Conservation (phyloP, 2,888 invertebrate genomes). For the Mallateleia sp. region DNA sequence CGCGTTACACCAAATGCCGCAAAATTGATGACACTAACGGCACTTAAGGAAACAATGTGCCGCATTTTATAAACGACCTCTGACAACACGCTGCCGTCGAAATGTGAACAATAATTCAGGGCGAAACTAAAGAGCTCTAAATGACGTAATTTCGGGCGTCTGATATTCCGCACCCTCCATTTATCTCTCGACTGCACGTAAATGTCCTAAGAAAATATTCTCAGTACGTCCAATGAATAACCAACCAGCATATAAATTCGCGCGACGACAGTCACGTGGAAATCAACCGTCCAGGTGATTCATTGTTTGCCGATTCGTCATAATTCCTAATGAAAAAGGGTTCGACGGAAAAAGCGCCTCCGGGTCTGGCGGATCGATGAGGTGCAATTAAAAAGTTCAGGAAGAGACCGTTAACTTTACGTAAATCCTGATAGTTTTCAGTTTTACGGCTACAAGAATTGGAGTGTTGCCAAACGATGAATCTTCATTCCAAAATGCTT, state of each 20-base stretch:
- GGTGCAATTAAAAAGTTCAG: constrained; percentile 70
- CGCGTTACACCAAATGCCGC: too few species aligned
- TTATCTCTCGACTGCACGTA: constrained; percentile 45
- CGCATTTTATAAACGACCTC: too few species aligned
- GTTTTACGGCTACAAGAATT: constrained; percentile 74
- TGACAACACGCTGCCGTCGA: too few species aligned
- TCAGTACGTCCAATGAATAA: constrained; percentile 56
- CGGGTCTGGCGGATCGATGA: constrained; percentile 60
- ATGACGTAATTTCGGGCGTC: constrained; percentile 51
- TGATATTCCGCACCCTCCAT: constrained; percentile 39
- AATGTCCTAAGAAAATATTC: constrained; percentile 64
- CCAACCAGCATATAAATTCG: constrained; percentile 47
- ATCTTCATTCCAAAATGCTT: constrained; percentile 76
- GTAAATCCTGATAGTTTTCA: constrained; percentile 78
- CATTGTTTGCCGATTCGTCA: constrained; percentile 34
- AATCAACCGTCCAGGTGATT: constrained; percentile 7
- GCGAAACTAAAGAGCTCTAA: constrained; percentile 17
- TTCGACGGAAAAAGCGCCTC: not conserved
- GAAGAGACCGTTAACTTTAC: constrained; percentile 76
- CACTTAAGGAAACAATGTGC: too few species aligned
- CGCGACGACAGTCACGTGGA: constrained; percentile 36
- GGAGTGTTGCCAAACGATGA: constrained; percentile 81
- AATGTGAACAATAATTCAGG: too few species aligned
- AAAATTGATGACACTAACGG: too few species aligned
- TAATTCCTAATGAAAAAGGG: constrained; percentile 36